These are phyloP conservation scores for Bubo bubo DNA, from an alignment of 2,113 vertebrate genomes.

Conservation along the genomic window DNA sequence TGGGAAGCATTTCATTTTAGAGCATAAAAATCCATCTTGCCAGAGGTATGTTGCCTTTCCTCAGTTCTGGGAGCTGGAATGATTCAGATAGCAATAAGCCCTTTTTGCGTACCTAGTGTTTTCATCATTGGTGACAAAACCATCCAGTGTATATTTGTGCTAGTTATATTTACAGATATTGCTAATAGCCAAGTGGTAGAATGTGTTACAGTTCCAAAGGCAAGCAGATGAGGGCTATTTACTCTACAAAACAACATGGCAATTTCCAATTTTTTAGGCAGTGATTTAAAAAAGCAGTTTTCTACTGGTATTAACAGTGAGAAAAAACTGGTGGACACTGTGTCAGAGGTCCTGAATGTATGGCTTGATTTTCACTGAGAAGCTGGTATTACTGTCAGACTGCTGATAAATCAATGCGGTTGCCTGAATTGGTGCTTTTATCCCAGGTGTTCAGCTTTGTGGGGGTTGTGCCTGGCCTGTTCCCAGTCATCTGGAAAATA, in stretches of 20 bases:
- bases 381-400: conserved; percentile 73
- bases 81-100: background rate
- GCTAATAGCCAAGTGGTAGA: background rate
- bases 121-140: conserved; percentile 16
- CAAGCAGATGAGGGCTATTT: background rate
- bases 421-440: conserved; percentile 89
- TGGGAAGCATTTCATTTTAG: conserved; percentile 19
- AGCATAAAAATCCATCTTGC: background rate
- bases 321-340: background rate
- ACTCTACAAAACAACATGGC: background rate
- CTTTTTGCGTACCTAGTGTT: background rate
- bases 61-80: background rate
- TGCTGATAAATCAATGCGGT: conserved; percentile 88
- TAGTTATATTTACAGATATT: background rate
- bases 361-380: background rate
- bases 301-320: background rate
- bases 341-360: background rate
- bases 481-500: conserved; percentile 85
- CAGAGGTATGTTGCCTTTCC: background rate
- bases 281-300: background rate
- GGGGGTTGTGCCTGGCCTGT: conserved; percentile 82
- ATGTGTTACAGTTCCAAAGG: background rate
- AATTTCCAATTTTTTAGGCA: conserved; percentile 14
- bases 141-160: conserved; percentile 57
- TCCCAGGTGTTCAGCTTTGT: conserved; percentile 92